Evolutionary conservation across 2,113 vertebrate genomes (phyloP).

Genomic region (Amblyornis subalaris): DNA sequence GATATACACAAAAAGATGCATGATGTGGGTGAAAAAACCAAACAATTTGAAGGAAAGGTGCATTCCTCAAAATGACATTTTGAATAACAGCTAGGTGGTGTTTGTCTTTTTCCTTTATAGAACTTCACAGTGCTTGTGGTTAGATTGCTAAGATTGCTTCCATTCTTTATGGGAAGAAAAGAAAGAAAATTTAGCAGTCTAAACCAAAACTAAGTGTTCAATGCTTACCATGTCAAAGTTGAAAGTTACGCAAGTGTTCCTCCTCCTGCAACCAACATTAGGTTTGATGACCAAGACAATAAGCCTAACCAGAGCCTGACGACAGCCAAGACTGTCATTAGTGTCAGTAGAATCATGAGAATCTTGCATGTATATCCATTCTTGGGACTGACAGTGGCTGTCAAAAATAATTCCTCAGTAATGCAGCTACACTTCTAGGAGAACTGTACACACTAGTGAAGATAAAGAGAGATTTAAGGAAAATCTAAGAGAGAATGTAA

Average conservation of each 20-base stretch:
- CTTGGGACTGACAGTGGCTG: not conserved
- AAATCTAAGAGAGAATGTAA: not conserved
- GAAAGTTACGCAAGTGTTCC: not conserved
- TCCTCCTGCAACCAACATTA: not conserved
- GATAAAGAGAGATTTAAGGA: not conserved
- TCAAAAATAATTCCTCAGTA: not conserved
- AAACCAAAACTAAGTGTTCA: not conserved
- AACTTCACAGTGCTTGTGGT: not conserved
- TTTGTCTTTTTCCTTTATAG: not conserved
- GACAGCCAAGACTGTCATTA: not conserved
- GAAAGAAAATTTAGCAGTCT: not conserved
- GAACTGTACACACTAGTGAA: not conserved
- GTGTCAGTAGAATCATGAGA: not conserved
- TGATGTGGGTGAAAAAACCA: not conserved
- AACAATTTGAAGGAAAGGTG: not conserved
- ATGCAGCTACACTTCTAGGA: not conserved
- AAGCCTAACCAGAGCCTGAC: not conserved
- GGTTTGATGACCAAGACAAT: not conserved
- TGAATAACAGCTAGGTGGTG: not conserved
- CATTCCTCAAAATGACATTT: not conserved
- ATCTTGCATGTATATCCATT: not conserved
- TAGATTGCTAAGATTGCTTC: not conserved
- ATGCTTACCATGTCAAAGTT: not conserved
- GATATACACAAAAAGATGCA: not conserved
- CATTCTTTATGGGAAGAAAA: not conserved